phyloP scores from a whole-genome alignment of 2,797 vertebrate genomes.

The Carcharodon carcharias region DNA sequence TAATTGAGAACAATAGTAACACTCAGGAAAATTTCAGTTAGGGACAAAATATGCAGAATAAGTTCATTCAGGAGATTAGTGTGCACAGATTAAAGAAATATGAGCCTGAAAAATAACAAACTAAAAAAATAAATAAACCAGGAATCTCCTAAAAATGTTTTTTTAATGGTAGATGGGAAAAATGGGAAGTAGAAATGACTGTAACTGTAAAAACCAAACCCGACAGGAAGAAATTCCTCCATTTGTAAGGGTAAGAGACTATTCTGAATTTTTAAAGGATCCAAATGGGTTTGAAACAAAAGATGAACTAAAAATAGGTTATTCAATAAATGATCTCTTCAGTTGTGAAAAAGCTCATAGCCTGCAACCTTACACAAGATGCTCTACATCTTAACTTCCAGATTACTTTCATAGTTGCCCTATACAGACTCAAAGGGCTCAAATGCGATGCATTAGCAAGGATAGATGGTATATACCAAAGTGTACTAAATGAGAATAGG shows the following conservation, averaged over 20 bases:
- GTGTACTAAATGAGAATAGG: not conserved
- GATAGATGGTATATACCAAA: not conserved
- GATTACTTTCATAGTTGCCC: not conserved
- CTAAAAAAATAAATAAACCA: not conserved
- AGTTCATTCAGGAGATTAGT: not conserved
- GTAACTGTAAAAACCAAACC: not conserved
- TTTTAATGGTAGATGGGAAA: not conserved
- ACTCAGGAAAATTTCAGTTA: not conserved
- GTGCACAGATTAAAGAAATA: not conserved
- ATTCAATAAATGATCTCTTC: not conserved
- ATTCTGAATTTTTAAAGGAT: not conserved
- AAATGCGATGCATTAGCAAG: not conserved
- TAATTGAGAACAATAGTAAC: not conserved
- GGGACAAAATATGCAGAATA: not conserved
- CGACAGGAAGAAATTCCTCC: not conserved
- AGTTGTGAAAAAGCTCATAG: not conserved
- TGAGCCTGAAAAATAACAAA: not conserved
- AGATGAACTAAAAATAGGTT: not conserved
- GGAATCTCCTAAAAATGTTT: not conserved
- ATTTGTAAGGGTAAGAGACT: not conserved
- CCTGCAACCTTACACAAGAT: not conserved
- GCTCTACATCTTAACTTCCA: not conserved
- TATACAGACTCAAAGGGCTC: not conserved
- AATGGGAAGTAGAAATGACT: not conserved
- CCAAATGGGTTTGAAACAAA: not conserved